These are phyloP conservation scores for Gallinago solitaria DNA, from an alignment of 2,797 vertebrate species.

Conservation along the genomic window DNA sequence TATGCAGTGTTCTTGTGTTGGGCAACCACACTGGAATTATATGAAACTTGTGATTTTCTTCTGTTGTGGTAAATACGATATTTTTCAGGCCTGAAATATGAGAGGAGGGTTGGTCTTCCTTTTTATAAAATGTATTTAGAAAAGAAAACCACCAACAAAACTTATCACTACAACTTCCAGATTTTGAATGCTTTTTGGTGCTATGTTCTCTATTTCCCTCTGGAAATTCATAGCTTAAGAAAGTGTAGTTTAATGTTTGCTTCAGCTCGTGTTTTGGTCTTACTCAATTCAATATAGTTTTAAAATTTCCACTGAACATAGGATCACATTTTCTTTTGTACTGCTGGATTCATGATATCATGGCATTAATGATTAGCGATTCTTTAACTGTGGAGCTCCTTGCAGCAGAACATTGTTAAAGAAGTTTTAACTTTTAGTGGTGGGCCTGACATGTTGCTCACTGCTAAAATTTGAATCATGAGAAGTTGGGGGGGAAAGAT, in stretches of 20 bases:
- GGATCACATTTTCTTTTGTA: background rate
- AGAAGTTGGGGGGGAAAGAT: background rate
- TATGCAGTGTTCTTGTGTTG: background rate
- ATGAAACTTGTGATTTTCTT: background rate
- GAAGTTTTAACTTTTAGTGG: background rate
- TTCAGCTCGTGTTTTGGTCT: background rate
- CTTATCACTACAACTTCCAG: background rate
- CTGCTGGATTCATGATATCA: background rate
- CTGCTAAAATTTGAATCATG: background rate
- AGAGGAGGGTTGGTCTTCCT: background rate
- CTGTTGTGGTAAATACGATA: background rate
- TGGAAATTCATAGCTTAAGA: background rate
- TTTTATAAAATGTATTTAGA: background rate
- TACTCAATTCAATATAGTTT: background rate
- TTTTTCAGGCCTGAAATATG: background rate
- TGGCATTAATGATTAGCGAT: background rate
- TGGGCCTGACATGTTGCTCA: background rate
- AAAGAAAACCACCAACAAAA: background rate
- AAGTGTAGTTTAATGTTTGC: background rate
- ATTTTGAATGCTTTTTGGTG: background rate
- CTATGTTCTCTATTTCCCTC: background rate
- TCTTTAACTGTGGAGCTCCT: background rate
- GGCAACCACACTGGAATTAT: background rate
- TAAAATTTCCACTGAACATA: background rate
- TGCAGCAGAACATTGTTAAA: background rate